Conservation (phyloP, 1,140 invertebrate species). For the Bombus huntii region DNA sequence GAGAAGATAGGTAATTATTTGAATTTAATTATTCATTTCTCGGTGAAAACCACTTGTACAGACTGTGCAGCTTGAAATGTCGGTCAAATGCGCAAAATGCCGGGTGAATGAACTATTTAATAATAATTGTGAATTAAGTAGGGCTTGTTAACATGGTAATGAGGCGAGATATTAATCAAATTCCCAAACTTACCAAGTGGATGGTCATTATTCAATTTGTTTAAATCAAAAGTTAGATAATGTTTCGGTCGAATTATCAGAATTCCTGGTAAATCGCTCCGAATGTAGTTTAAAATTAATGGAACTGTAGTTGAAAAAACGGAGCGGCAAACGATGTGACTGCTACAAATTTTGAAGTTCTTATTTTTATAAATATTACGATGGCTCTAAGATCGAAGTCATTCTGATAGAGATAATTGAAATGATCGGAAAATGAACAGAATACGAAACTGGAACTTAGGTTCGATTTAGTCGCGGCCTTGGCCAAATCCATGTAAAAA, state of each 20-base stretch:
- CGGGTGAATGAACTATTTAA: neutral
- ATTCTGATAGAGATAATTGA: too few relatives aligned
- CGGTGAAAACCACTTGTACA: neutral
- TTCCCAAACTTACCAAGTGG: neutral
- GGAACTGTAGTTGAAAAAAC: neutral
- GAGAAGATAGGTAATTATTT: neutral
- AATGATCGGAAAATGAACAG: neutral
- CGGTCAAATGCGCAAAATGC: neutral
- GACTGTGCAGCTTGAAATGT: neutral
- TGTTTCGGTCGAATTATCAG: neutral
- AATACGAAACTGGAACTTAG: rapidly evolving
- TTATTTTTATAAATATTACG: too few relatives aligned
- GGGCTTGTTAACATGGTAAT: neutral
- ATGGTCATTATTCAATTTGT: neutral
- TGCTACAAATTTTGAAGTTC: too few relatives aligned
- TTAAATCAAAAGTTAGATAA: neutral
- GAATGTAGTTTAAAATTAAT: neutral
- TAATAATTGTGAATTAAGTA: neutral
- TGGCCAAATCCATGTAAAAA: neutral
- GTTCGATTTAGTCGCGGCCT: neutral
- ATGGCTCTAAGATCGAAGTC: neutral
- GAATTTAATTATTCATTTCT: neutral
- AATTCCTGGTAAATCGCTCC: neutral
- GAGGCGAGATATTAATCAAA: neutral
- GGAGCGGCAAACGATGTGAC: too few relatives aligned